Evolutionary conservation across 2,797 vertebrate species (phyloP).

Genomic region (Bryconaethiops microstoma): DNA sequence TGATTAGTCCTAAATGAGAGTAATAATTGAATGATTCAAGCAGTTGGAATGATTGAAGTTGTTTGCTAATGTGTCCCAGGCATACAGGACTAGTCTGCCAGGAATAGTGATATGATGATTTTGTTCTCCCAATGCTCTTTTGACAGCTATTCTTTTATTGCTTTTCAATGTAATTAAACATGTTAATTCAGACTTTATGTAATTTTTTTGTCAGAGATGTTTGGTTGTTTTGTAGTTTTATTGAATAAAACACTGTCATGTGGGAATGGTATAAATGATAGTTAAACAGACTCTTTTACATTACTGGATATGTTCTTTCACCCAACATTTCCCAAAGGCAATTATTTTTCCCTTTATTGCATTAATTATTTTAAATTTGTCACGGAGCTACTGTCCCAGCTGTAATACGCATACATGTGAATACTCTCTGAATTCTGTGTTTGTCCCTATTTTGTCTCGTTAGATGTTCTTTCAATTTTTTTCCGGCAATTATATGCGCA

Average conservation of each 20-base stretch:
- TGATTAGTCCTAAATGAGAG: constrained; percentile 42
- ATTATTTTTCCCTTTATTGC: neutral
- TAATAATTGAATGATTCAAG: constrained; percentile 47
- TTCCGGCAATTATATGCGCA: neutral
- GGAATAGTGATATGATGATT: neutral
- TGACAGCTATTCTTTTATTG: neutral
- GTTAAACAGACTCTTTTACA: no score
- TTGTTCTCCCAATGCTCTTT: neutral
- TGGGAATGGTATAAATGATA: neutral
- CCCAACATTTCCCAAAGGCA: neutral
- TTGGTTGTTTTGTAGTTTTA: neutral
- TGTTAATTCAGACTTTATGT: neutral
- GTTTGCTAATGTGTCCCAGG: constrained; percentile 38
- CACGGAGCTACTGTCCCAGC: no score
- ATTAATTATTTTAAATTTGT: neutral
- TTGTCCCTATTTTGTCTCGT: neutral
- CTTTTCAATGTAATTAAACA: neutral
- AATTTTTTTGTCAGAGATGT: neutral
- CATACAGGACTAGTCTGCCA: neutral
- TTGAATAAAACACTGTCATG: neutral
- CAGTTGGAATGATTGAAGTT: constrained; percentile 38
- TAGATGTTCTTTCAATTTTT: neutral
- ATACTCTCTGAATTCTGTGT: neutral
- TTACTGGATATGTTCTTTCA: neutral
- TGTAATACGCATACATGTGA: neutral